Percentiles rank a stretch among this genome's conserved stretches.
Conservation (phyloP, 2,888 invertebrate genomes). For the Trissolcus japonicus region DNA sequence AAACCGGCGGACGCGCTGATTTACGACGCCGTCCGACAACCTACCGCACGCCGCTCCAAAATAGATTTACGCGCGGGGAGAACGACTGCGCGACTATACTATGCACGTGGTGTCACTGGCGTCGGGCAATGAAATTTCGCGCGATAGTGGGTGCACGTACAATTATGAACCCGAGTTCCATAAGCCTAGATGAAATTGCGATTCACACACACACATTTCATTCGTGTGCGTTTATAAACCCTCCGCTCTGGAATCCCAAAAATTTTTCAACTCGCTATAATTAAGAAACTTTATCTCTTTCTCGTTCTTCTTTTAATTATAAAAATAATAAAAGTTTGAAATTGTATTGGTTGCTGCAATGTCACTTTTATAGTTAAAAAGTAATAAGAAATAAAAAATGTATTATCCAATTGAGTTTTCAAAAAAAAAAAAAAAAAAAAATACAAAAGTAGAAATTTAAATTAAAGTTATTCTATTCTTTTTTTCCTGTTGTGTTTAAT, state of each 20-base stretch:
- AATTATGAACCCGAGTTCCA: slow-evolving; percentile 18
- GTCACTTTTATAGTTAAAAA: no score
- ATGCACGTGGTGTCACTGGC: slow-evolving; percentile 37
- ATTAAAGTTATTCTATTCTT: no score
- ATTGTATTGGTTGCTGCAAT: no score
- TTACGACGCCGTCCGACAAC: slow-evolving; percentile 70
- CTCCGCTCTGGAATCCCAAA: not conserved
- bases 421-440: no score
- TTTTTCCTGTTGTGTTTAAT: no score
- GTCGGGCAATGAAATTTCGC: slow-evolving; percentile 30
- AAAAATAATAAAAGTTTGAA: no score
- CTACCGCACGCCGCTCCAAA: slow-evolving; percentile 71
- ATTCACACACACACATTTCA: no score
- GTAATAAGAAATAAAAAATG: no score
- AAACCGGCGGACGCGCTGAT: slow-evolving; percentile 69
- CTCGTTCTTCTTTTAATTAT: not conserved
- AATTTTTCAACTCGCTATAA: not conserved
- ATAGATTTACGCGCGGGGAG: slow-evolving; percentile 60
- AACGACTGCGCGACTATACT: slow-evolving; percentile 9
- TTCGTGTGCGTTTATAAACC: no score
- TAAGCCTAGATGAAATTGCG: not conserved
- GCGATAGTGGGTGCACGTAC: slow-evolving; percentile 18
- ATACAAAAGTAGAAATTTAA: no score
- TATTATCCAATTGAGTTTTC: no score
- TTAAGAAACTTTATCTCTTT: no score